Evolutionary conservation across 92 coral and sea anemone genomes (phyloP).

Genomic region (Actinernus sp.): DNA sequence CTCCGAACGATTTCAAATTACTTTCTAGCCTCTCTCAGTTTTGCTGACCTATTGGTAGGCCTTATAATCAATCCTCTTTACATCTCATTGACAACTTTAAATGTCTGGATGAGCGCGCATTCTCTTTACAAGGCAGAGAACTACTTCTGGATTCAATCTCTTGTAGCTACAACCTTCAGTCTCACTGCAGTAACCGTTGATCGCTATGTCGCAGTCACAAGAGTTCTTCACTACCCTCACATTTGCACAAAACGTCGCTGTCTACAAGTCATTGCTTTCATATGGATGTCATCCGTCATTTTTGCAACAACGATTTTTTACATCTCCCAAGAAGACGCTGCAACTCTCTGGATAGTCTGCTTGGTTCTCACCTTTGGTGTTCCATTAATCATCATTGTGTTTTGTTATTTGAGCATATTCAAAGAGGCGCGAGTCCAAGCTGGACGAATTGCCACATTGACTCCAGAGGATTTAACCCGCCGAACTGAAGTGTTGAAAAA

Average conservation of each 20-base stretch:
- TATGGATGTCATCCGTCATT: slow-evolving; percentile 29
- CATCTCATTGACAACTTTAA: slow-evolving; percentile 27
- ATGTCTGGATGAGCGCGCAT: slow-evolving; percentile 47
- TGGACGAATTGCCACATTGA: slow-evolving; percentile 4
- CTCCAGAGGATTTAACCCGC: not conserved
- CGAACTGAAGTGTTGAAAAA: slow-evolving; percentile 14
- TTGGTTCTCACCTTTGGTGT: slow-evolving; percentile 26
- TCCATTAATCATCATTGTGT: slow-evolving; percentile 22
- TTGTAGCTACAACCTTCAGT: slow-evolving; percentile 47
- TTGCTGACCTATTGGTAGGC: slow-evolving; percentile 49
- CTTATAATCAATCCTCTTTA: slow-evolving; percentile 45
- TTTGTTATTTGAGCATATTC: slow-evolving; percentile 43
- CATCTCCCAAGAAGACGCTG: slow-evolving; percentile 1
- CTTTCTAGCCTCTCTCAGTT: slow-evolving; percentile 37
- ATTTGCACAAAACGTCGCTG: slow-evolving; percentile 32
- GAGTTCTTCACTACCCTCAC: slow-evolving; percentile 27
- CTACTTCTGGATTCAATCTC: slow-evolving; percentile 49
- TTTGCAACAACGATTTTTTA: slow-evolving; percentile 23
- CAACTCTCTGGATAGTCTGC: slow-evolving; percentile 28
- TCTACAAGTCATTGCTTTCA: not conserved
- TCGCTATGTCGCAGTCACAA: slow-evolving; percentile 47
- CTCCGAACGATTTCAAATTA: slow-evolving; percentile 44
- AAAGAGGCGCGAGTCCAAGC: slow-evolving; percentile 26
- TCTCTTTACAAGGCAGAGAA: slow-evolving; percentile 52
- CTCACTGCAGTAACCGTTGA: slow-evolving; percentile 57